Conservation (phyloP, 2,797 vertebrate genomes). For the Bradypus variegatus region DNA sequence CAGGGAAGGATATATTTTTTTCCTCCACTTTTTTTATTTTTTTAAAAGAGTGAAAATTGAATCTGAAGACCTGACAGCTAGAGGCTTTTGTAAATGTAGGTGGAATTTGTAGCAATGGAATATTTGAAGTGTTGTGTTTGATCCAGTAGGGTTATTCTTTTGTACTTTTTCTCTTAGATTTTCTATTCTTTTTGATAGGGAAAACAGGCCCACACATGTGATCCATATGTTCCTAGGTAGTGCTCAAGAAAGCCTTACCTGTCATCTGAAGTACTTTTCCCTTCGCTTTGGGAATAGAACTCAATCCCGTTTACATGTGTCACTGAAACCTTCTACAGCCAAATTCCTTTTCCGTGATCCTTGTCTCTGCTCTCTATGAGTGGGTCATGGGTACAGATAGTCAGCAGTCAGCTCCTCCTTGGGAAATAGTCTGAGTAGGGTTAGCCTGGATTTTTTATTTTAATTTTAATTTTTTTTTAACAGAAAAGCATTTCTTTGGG, state of each 20-base stretch:
- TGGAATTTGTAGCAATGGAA: neutral
- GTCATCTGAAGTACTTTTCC: neutral
- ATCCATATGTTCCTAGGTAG: neutral
- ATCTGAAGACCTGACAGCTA: constrained; percentile 44
- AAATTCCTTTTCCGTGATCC: neutral
- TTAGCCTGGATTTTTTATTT: neutral
- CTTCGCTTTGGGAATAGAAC: neutral
- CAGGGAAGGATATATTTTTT: neutral
- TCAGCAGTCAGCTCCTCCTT: neutral
- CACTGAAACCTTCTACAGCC: neutral
- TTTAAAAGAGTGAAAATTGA: constrained; percentile 23
- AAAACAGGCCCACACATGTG: neutral
- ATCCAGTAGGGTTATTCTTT: neutral
- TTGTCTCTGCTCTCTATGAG: neutral
- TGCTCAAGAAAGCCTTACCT: neutral
- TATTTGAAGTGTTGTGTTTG: neutral
- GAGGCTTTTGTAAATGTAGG: constrained; percentile 15
- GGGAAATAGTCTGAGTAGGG: neutral
- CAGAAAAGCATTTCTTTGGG: too few species aligned
- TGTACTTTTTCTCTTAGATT: constrained; percentile 31
- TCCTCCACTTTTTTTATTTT: neutral
- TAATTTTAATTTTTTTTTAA: too few species aligned
- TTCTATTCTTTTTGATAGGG: constrained; percentile 43
- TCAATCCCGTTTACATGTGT: neutral
- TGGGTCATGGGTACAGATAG: neutral